phyloP scores from a whole-genome alignment of 2,888 invertebrate species.

The Patella depressa region DNA sequence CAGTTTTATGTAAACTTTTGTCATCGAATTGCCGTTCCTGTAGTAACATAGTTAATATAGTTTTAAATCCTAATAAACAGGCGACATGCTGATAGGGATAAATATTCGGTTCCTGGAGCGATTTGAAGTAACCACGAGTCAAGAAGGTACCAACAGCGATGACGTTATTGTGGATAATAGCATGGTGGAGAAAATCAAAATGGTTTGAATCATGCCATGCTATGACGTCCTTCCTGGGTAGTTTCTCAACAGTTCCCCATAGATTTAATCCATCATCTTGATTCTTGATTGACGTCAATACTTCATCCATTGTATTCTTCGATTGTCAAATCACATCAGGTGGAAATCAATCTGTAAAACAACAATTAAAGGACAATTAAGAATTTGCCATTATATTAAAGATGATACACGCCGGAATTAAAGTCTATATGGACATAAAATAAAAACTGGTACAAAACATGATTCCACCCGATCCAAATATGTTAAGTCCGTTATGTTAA shows the following conservation, averaged over 20 bases:
- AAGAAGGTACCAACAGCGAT: conserved; percentile 55
- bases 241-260: conserved; percentile 38
- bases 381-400: no score
- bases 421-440: no score
- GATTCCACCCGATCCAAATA: no score
- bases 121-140: conserved; percentile 54
- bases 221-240: conserved; percentile 30
- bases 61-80: conserved; percentile 52
- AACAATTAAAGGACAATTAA: no score
- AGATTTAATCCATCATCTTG: conserved; percentile 37
- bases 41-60: conserved; percentile 51
- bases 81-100: conserved; percentile 63
- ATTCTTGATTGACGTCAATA: conserved; percentile 20
- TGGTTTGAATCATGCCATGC: conserved; percentile 48
- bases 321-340: no score
- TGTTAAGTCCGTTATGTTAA: no score
- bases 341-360: no score
- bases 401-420: no score
- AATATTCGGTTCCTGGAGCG: conserved; percentile 46
- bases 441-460: no score
- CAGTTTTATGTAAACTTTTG: conserved; percentile 5
- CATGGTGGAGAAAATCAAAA: conserved; percentile 61
- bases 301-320: no score
- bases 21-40: conserved; percentile 55
- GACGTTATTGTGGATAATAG: conserved; percentile 57